A percentile compares a stretch with the other conserved stretches of the same genome.
Evolutionary conservation across 2,888 invertebrate genomes (phyloP).

Genomic region (Orthosia incerta): DNA sequence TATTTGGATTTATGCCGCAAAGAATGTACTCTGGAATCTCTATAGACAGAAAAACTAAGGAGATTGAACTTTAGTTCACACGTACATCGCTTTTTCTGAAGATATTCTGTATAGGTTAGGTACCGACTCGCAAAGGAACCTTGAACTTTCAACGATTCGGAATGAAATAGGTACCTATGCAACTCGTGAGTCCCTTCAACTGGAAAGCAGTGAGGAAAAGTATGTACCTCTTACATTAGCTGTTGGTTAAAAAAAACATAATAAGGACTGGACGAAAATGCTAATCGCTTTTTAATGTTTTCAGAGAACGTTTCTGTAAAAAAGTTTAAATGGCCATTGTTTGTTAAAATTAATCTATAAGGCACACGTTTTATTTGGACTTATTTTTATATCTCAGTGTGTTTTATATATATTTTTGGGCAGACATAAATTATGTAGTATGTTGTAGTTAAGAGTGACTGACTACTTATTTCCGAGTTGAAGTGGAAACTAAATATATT

Average conservation of each 20-base stretch:
- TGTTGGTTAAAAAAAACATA: conserved; percentile 23
- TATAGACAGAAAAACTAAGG: background rate
- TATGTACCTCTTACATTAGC: conserved; percentile 17
- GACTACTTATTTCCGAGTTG: too few species aligned
- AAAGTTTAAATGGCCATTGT: conserved; percentile 20
- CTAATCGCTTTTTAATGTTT: conserved; percentile 51
- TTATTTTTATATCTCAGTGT: background rate
- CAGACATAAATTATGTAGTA: background rate
- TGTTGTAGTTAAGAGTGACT: background rate
- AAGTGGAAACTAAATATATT: too few species aligned
- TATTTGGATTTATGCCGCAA: too few species aligned
- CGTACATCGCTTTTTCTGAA: background rate
- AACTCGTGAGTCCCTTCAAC: background rate
- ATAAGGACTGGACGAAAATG: conserved; percentile 35
- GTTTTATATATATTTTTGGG: background rate
- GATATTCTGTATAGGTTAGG: background rate
- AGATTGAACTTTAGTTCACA: background rate
- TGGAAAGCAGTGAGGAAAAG: background rate
- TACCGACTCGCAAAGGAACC: background rate
- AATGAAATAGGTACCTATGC: conserved; percentile 1
- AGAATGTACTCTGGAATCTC: too few species aligned
- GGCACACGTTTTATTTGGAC: background rate
- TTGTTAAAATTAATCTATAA: conserved; percentile 26
- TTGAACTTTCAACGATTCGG: background rate
- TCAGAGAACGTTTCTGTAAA: conserved; percentile 23